Conservation (phyloP, 2,113 vertebrate species). For the Stegastes partitus region DNA sequence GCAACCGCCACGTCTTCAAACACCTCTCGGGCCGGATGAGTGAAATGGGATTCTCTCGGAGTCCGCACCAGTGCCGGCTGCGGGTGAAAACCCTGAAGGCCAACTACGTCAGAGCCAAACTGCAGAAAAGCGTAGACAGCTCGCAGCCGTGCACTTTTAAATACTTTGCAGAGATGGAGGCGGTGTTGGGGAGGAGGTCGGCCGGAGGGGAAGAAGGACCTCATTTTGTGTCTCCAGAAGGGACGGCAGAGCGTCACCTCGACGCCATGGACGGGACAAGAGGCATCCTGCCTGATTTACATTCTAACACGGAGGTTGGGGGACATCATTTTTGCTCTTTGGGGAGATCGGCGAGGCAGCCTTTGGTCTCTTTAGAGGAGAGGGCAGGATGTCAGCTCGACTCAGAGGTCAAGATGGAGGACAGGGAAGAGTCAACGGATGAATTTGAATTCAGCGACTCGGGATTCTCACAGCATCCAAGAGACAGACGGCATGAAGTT, state of each 20-base stretch:
- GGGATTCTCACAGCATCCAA: constrained; percentile 2
- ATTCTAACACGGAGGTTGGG: background rate
- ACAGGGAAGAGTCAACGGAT: constrained; percentile 56
- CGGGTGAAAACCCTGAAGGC: constrained; percentile 78
- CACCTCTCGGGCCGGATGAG: constrained; percentile 75
- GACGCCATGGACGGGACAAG: background rate
- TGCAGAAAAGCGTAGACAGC: constrained; percentile 55
- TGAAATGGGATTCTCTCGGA: constrained; percentile 72
- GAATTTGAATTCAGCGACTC: constrained; percentile 50
- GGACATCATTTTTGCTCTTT: background rate
- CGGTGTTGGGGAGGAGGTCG: constrained; percentile 58
- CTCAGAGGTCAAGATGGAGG: constrained; percentile 68
- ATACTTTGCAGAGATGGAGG: constrained; percentile 77
- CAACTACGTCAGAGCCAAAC: constrained; percentile 72
- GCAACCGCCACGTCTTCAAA: constrained; percentile 78
- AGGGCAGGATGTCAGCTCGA: constrained; percentile 32
- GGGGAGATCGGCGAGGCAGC: background rate
- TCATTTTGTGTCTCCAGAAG: constrained; percentile 17
- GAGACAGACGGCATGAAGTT: background rate
- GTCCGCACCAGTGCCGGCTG: constrained; percentile 73
- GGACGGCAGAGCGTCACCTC: background rate
- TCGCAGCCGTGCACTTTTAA: constrained; percentile 65
- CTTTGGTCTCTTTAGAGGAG: constrained; percentile 23
- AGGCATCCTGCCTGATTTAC: background rate
- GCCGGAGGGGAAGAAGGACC: background rate